Conservation (phyloP, 2,797 vertebrate species). For the Podarcis siculus region DNA sequence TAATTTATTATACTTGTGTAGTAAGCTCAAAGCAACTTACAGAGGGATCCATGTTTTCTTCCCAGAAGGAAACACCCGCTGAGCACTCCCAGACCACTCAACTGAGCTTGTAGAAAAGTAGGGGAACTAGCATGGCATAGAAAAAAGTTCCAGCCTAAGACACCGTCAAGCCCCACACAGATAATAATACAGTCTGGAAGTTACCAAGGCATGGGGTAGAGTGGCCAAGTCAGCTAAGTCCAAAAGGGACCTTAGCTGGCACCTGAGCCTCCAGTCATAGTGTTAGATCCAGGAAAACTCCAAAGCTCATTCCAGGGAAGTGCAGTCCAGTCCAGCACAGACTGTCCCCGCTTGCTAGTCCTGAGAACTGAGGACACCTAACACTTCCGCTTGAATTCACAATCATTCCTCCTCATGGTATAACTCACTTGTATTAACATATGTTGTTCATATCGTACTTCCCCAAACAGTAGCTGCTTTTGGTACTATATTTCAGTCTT, state of each 20-base stretch:
- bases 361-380: neutral
- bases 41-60: neutral
- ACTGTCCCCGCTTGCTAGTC: too few relatives aligned
- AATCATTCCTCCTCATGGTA: neutral
- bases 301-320: too few relatives aligned
- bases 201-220: too few relatives aligned
- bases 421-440: neutral
- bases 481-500: neutral
- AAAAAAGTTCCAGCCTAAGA: neutral
- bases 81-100: neutral
- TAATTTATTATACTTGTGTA: neutral
- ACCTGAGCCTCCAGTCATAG: too few relatives aligned
- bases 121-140: neutral
- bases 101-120: neutral
- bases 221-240: too few relatives aligned
- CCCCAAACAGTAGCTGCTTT: neutral
- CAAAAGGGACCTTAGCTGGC: too few relatives aligned
- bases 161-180: too few relatives aligned
- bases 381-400: too few relatives aligned
- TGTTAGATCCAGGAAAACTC: too few relatives aligned
- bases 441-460: too few relatives aligned
- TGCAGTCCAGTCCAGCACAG: too few relatives aligned
- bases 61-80: neutral
- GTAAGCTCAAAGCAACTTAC: neutral
- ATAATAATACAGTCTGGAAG: too few relatives aligned